phyloP scores from a whole-genome alignment of 2,888 invertebrate species.

The Hydroisotoma schaefferi region DNA sequence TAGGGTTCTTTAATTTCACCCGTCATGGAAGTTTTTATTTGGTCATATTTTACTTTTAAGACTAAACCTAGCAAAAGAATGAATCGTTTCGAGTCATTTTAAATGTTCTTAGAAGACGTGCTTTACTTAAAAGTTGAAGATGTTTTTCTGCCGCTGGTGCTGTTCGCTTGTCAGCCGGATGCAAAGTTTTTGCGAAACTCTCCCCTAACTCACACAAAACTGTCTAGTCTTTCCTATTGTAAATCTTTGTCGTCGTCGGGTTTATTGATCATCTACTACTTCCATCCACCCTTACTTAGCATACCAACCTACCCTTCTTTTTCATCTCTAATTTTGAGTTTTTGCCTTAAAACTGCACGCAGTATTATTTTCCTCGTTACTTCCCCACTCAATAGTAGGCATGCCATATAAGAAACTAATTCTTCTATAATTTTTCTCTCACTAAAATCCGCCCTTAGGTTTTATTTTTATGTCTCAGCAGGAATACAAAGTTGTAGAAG shows the following conservation, averaged over 20 bases:
- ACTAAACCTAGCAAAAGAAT: conserved; percentile 15
- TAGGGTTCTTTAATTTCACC: neutral
- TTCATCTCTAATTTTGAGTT: no score
- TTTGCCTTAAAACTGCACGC: no score
- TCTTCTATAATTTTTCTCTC: no score
- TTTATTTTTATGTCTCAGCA: no score
- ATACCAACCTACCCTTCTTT: conserved; percentile 12
- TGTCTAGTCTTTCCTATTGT: neutral
- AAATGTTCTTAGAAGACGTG: conserved; percentile 6
- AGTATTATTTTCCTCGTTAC: no score
- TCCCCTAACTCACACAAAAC: conserved; percentile 2
- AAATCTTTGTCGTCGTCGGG: conserved; percentile 3
- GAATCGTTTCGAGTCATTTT: conserved; percentile 18
- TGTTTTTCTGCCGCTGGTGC: neutral
- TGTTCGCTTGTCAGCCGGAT: conserved; percentile 11
- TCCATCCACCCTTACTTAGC: neutral
- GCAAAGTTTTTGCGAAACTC: conserved; percentile 22
- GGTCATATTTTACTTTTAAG: conserved; percentile 35
- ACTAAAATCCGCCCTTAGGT: no score
- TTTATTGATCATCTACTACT: neutral
- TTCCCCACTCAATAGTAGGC: no score
- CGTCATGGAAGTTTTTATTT: conserved; percentile 24
- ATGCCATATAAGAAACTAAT: no score
- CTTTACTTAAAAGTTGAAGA: neutral
- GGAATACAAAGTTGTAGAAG: no score